Base-by-base conservation (phyloP, 1,140 invertebrate genomes). In the Triops longicaudatus region DNA sequence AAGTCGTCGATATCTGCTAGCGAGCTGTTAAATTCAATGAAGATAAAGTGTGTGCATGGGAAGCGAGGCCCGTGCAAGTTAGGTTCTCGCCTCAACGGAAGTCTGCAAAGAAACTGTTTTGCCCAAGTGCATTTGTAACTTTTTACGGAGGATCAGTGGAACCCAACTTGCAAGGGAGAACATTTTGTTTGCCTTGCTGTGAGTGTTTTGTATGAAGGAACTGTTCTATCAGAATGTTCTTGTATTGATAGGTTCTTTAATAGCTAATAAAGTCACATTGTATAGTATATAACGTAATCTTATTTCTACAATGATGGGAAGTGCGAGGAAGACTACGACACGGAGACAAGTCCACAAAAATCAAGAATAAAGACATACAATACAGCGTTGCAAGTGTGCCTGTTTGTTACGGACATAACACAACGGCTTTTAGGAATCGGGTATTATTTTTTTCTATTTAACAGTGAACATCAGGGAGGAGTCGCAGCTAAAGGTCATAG, bases 191-290 rank as follows among this genome's bases (percentile, higher is more conserved):
- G 50, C n/a, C 50, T 63, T 63, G 50, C 50, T 63, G 22, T 9
- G 50, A 63, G 50, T 63, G 50, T 63, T 63, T 63, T 63, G 50
- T 63, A 63, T 63, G 50, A 63, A 17, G 50, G 50, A 63, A 63
- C 50, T 63, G 50, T 22, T 63, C 50, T 0, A 63, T 63, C 50
- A 63, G n/a, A 63, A 63, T 63, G 50, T 63, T 22, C 50, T 63
- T 63, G 50, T 63, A 63, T 63, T 63, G 50, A 63, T 63, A 63
- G 50, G 14, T 63, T 22, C 50, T 63, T 63, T 63, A 37, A 1
- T 63, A 63, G 50, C 50, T 63, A 63, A 63, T 63, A 63, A 63
- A 63, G 50, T 63, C 50, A 63, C 50, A 22, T 63, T 63, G 50
- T 63, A 63, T 63, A 63, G 50, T 63, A 63, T 22, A 63, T 63